These are phyloP conservation scores for Gephyroberyx darwinii DNA, from an alignment of 2,797 vertebrate species.

Conservation along the genomic window DNA sequence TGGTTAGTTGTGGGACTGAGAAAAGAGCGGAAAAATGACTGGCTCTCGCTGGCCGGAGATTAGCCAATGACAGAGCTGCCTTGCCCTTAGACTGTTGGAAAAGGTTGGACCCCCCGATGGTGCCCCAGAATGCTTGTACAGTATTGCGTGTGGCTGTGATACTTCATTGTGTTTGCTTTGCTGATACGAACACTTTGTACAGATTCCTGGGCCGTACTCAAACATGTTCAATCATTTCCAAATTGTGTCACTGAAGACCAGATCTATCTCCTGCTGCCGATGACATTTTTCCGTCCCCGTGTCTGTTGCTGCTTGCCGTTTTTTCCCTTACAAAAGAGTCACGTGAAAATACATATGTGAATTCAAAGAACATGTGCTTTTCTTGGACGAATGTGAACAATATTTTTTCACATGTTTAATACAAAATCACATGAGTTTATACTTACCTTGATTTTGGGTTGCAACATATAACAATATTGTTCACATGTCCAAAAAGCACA, in stretches of 20 bases:
- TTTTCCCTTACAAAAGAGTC: background rate
- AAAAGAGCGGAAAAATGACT: constrained; percentile 64
- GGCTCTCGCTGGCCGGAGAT: constrained; percentile 55
- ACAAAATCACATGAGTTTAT: no score
- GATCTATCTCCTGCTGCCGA: constrained; percentile 40
- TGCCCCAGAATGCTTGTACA: constrained; percentile 77
- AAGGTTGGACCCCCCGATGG: constrained; percentile 64
- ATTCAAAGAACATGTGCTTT: no score
- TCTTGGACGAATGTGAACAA: no score
- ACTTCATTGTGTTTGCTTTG: constrained; percentile 83
- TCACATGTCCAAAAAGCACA: no score
- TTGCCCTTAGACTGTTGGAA: constrained; percentile 61
- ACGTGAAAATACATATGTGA: no score
- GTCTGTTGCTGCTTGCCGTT: background rate
- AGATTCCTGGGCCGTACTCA: constrained; percentile 68
- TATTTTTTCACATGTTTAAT: no score
- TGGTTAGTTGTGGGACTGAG: constrained; percentile 73
- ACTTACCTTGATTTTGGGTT: no score
- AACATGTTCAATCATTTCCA: constrained; percentile 69
- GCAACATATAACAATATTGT: no score
- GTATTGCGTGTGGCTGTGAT: constrained; percentile 67
- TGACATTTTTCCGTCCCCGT: constrained; percentile 2
- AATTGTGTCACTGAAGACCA: constrained; percentile 54
- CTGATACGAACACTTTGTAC: constrained; percentile 82
- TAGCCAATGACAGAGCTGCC: constrained; percentile 69